These are phyloP conservation scores for Trachelus iudaicus DNA, from an alignment of 2,888 invertebrate species.

Conservation along the genomic window DNA sequence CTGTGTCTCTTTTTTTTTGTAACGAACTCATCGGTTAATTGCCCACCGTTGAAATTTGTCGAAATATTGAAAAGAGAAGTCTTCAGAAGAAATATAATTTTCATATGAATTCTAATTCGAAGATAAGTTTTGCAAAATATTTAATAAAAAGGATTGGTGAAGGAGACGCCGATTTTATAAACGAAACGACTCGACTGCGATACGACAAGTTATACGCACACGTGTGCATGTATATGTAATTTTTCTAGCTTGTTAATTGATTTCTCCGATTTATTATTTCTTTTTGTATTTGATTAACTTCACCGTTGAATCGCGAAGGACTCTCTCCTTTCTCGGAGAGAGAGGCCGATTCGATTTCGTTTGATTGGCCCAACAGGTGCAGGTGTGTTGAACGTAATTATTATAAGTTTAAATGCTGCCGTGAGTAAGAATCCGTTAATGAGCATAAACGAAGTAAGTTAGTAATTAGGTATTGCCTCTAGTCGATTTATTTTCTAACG, in stretches of 20 bases:
- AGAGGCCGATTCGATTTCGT: not conserved
- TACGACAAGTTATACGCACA: not conserved
- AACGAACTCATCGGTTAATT: not conserved
- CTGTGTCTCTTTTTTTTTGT: not conserved
- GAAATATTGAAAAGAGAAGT: not conserved
- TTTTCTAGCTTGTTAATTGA: not conserved
- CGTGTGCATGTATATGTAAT: not conserved
- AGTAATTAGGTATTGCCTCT: conserved; percentile 37
- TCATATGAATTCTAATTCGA: not conserved
- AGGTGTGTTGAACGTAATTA: not conserved
- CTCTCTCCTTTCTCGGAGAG: not conserved
- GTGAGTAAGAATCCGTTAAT: conserved; percentile 5
- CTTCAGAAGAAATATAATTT: not conserved
- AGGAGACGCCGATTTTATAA: not conserved
- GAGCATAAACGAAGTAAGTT: conserved; percentile 12
- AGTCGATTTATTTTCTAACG: conserved; percentile 34
- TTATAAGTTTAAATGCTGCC: conserved; percentile 4
- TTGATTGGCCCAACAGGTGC: not conserved
- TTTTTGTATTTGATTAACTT: not conserved
- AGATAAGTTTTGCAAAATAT: not conserved
- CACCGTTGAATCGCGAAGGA: not conserved
- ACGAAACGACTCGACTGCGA: not conserved
- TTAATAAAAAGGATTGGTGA: not conserved
- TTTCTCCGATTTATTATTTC: not conserved
- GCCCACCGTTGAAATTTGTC: not conserved